Percentiles rank a stretch among this genome's conserved stretches.
Evolutionary conservation across 2,113 vertebrate genomes (phyloP).

Genomic region (Podiceps cristatus): DNA sequence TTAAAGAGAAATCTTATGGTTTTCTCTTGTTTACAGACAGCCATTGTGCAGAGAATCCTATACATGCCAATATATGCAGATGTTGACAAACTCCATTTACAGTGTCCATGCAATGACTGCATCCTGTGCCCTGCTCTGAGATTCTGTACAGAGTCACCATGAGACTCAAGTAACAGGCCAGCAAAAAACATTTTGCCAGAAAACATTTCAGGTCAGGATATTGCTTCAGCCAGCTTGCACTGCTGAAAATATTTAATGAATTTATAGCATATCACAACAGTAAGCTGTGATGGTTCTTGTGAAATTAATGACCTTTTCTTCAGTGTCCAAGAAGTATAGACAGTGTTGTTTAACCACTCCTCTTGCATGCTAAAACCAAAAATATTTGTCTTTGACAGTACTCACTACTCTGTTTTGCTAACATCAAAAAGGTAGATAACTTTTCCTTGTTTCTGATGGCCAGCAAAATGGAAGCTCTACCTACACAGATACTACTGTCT

Average conservation of each 20-base stretch:
- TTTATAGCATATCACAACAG: not conserved
- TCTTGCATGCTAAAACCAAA: not conserved
- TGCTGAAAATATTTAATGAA: not conserved
- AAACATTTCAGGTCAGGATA: not conserved
- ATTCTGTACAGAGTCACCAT: not conserved
- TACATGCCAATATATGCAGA: not conserved
- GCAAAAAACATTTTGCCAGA: not conserved
- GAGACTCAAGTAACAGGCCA: not conserved
- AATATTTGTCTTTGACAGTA: not conserved
- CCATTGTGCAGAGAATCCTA: not conserved
- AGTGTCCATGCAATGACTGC: not conserved
- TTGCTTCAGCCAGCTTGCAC: not conserved
- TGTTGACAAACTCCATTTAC: not conserved
- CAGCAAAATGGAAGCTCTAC: not conserved
- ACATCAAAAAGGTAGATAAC: rapidly evolving
- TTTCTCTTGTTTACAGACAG: not conserved
- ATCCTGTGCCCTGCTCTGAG: not conserved
- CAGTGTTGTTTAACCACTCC: not conserved
- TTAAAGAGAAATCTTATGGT: rapidly evolving
- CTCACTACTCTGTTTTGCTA: not conserved
- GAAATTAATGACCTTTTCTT: not conserved
- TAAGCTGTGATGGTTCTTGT: not conserved
- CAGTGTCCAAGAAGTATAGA: not conserved
- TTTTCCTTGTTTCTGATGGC: not conserved
- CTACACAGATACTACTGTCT: not conserved